Evolutionary conservation across 23 tunicate genomes (phyloP).

Genomic region (Ciona savignyi): DNA sequence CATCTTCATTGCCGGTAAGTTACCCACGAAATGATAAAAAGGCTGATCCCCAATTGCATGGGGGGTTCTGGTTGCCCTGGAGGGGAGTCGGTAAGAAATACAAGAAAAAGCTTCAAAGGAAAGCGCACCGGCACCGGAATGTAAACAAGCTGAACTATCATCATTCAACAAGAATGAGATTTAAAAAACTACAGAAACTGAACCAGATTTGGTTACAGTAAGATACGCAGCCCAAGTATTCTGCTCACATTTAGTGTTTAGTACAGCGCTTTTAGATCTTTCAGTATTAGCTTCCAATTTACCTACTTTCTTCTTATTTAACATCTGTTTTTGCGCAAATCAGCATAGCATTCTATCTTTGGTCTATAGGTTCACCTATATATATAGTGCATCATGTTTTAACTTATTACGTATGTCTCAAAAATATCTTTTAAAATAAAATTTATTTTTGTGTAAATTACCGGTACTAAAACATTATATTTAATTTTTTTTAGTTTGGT

Average conservation of each 20-base stretch:
- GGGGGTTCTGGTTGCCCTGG: slow-evolving; percentile 74
- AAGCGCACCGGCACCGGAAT: neutral
- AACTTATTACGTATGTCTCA: no score
- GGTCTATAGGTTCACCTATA: no score
- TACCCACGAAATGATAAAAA: slow-evolving; percentile 13
- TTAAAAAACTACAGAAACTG: neutral
- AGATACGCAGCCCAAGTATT: no score
- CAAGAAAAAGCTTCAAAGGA: no score
- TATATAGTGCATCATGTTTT: no score
- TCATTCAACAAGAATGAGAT: neutral
- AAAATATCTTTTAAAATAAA: no score
- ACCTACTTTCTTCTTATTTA: neutral
- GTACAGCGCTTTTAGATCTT: neutral
- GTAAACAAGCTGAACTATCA: neutral
- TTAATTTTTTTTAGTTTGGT: no score
- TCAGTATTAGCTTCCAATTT: neutral
- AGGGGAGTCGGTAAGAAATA: slow-evolving; percentile 4
- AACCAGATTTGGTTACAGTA: neutral
- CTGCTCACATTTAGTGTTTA: no score
- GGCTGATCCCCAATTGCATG: slow-evolving; percentile 36
- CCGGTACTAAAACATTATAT: no score
- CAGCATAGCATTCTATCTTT: no score
- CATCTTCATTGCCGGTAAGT: slow-evolving; percentile 37
- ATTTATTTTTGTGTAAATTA: no score
- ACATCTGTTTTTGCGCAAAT: no score